Conservation (phyloP, 2,113 vertebrate species). For the Neoarius graeffei region DNA sequence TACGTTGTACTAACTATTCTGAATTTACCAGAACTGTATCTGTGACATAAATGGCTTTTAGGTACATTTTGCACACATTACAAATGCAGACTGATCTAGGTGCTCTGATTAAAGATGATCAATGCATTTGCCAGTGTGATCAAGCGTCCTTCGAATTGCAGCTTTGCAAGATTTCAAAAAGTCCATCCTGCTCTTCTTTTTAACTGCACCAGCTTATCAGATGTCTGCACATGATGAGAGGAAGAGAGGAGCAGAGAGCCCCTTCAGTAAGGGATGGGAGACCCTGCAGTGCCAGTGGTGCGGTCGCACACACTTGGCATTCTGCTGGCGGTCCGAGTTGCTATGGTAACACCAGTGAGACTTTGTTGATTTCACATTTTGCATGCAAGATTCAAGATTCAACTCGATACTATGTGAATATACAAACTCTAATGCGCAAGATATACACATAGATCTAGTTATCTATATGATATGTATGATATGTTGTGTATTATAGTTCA, state of each 20-base stretch:
- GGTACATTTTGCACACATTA: neutral
- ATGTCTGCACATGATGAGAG: conserved; percentile 25
- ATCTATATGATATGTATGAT: neutral
- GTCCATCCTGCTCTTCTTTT: neutral
- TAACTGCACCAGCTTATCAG: conserved; percentile 25
- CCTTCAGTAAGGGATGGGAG: conserved; percentile 39
- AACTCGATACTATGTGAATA: neutral
- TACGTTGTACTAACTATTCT: neutral
- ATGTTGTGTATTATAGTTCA: no score
- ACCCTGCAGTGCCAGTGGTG: conserved; percentile 51
- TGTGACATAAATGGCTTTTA: neutral
- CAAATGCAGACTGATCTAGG: neutral
- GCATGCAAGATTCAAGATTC: conserved; percentile 19
- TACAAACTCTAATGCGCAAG: neutral
- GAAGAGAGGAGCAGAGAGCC: conserved; percentile 20
- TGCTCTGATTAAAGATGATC: neutral
- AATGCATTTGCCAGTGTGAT: neutral
- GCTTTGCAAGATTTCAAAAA: neutral
- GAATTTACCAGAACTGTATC: neutral
- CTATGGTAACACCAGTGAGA: conserved; percentile 50
- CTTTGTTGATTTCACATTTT: conserved; percentile 35
- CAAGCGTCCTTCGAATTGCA: neutral
- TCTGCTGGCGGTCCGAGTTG: conserved; percentile 57
- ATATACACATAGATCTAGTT: neutral
- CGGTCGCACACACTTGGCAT: conserved; percentile 57